phyloP scores from a whole-genome alignment of 2,888 invertebrate species.

The Phengaris alcon region DNA sequence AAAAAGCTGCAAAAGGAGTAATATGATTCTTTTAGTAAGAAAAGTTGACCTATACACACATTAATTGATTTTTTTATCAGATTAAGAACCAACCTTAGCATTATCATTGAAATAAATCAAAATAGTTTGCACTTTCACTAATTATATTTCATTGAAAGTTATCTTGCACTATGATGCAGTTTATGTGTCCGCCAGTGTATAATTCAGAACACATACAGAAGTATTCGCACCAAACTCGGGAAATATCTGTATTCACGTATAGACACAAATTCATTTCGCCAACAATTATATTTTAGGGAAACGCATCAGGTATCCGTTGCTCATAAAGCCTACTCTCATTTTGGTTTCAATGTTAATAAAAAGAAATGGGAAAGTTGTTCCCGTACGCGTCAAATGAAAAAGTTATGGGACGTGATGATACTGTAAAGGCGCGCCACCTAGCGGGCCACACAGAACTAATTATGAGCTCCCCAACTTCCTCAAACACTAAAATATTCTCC shows the following conservation, averaged over 20 bases:
- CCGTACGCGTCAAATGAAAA: constrained; percentile 77
- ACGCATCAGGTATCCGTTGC: constrained; percentile 64
- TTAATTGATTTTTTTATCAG: too few species aligned
- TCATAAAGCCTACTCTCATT: constrained; percentile 73
- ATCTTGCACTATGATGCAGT: too few species aligned
- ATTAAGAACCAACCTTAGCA: too few species aligned
- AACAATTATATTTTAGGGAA: constrained; percentile 46
- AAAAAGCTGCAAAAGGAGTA: too few species aligned
- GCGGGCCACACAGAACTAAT: constrained; percentile 68
- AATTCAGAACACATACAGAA: constrained; percentile 12
- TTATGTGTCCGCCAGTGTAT: neutral
- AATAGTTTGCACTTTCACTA: too few species aligned
- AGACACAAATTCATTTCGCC: constrained; percentile 34
- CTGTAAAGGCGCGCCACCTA: constrained; percentile 72
- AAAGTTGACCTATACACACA: too few species aligned
- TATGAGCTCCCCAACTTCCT: constrained; percentile 73
- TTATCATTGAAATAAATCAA: too few species aligned
- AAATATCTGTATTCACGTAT: constrained; percentile 32
- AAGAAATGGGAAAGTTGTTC: constrained; percentile 76
- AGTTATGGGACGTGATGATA: constrained; percentile 78
- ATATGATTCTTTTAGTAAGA: too few species aligned
- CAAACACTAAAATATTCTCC: constrained; percentile 76
- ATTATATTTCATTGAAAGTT: too few species aligned
- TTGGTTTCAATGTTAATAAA: constrained; percentile 77
- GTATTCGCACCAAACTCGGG: neutral